These are phyloP conservation scores for Lipophrys pholis DNA, from an alignment of 2,113 vertebrate genomes.

Conservation along the genomic window DNA sequence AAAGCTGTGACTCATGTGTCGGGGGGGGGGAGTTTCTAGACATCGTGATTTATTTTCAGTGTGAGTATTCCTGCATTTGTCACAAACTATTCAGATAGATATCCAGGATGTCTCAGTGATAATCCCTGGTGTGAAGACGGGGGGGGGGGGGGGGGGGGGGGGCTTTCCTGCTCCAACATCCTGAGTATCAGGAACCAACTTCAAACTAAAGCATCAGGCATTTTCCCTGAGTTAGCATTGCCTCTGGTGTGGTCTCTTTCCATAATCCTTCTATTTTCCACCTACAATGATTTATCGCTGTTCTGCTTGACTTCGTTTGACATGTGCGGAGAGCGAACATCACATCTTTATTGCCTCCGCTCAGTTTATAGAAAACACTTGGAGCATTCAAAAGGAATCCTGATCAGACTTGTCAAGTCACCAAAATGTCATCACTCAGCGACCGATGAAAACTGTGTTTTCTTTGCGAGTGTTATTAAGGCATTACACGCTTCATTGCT, in stretches of 20 bases:
- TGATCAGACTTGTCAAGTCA: slow-evolving; percentile 44
- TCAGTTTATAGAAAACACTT: slow-evolving; percentile 3
- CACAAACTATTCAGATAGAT: slow-evolving; percentile 13
- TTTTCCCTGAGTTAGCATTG: slow-evolving; percentile 29
- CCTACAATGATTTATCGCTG: not conserved
- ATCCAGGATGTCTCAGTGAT: slow-evolving; percentile 48
- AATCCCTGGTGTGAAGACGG: not conserved
- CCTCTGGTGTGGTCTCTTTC: not conserved
- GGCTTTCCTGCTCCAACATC: slow-evolving; percentile 54
- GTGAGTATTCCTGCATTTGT: slow-evolving; percentile 38
- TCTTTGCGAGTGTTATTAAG: slow-evolving; percentile 43
- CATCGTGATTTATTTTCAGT: slow-evolving; percentile 29
- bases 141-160: no score
- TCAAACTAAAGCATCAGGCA: slow-evolving; percentile 16
- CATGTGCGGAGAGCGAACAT: not conserved
- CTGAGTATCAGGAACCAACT: slow-evolving; percentile 49
- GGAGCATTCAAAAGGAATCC: slow-evolving; percentile 12
- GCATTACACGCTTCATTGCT: slow-evolving; percentile 57
- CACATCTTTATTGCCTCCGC: not conserved
- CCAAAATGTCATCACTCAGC: slow-evolving; percentile 14
- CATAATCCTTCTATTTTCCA: no score
- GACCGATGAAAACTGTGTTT: slow-evolving; percentile 33
- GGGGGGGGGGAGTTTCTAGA: slow-evolving; percentile 2
- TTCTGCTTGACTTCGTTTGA: slow-evolving; percentile 14
- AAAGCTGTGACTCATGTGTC: slow-evolving; percentile 28